Percentiles rank a stretch among this genome's conserved stretches.
These are phyloP conservation scores for Naso thynnoides DNA, from an alignment of 2,797 vertebrate genomes.

Conservation along the genomic window DNA sequence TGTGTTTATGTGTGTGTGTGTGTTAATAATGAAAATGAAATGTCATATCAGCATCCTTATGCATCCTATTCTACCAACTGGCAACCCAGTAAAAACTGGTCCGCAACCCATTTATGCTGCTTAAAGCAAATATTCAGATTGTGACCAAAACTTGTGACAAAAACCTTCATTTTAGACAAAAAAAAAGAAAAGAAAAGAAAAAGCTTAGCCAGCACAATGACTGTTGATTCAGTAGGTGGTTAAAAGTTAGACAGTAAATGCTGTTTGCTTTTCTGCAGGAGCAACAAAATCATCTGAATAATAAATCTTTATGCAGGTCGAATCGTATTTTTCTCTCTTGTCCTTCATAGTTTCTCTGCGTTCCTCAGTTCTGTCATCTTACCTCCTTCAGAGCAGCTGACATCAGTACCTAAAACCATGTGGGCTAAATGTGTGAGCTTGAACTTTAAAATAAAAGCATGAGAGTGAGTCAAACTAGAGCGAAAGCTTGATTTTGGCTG, in stretches of 20 bases:
- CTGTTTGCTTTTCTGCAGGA: background rate
- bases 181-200: background rate
- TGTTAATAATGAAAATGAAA: no score
- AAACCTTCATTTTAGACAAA: background rate
- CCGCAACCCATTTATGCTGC: no score
- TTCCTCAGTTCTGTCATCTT: conserved; percentile 21
- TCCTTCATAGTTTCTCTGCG: conserved; percentile 4
- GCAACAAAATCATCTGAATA: background rate
- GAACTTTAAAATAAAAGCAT: conserved; percentile 34
- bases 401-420: conserved; percentile 40
- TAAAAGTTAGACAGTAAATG: background rate
- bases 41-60: no score
- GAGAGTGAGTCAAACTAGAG: conserved; percentile 23
- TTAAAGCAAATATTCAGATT: background rate
- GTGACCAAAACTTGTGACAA: background rate
- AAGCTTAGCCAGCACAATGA: background rate
- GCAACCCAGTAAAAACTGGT: no score
- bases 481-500: background rate
- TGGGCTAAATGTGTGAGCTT: conserved; percentile 59
- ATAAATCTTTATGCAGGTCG: background rate
- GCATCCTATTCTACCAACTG: no score
- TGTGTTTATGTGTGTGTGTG: no score
- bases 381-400: conserved; percentile 54
- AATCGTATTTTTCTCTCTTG: conserved; percentile 2
- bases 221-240: background rate